A percentile compares a stretch with the other conserved stretches of the same genome.
phyloP scores from a whole-genome alignment of 1,140 invertebrate species.

The Cydia splendana region DNA sequence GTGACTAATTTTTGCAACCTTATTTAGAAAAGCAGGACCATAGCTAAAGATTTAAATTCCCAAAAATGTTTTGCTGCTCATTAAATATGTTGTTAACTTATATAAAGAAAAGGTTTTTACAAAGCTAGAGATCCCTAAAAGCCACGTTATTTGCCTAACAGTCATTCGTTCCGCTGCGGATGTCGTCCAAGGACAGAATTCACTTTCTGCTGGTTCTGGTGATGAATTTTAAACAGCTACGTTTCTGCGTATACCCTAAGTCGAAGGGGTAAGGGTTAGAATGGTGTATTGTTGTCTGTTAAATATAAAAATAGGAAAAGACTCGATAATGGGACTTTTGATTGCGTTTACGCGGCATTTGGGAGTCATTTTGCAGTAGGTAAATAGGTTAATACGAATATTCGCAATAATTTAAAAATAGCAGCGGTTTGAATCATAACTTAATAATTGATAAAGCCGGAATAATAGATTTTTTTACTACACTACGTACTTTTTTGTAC shows the following conservation, averaged over 20 bases:
- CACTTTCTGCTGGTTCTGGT: conserved; percentile 61
- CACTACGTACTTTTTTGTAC: not conserved
- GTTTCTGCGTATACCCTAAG: not conserved
- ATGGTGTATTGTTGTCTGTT: not conserved
- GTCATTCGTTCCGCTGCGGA: conserved; percentile 74
- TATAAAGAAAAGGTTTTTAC: not conserved
- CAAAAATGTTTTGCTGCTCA: not conserved
- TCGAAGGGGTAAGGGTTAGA: not conserved
- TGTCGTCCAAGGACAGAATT: conserved; percentile 74
- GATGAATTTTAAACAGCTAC: conserved; percentile 47
- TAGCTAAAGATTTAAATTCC: not conserved
- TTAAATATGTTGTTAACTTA: not conserved
- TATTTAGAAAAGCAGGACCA: not conserved
- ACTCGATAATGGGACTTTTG: not conserved
- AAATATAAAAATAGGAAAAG: not conserved
- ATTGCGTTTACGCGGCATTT: not conserved
- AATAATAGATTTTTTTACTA: no score
- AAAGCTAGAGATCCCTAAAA: not conserved
- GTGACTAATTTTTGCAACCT: no score
- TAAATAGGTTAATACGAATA: not conserved
- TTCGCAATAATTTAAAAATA: no score
- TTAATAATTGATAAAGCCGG: no score
- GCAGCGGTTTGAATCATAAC: no score
- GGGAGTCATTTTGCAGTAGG: not conserved
- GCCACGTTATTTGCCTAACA: conserved; percentile 13